Evolutionary conservation across 2,888 invertebrate species (phyloP).

Genomic region (Plagodis pulveraria): DNA sequence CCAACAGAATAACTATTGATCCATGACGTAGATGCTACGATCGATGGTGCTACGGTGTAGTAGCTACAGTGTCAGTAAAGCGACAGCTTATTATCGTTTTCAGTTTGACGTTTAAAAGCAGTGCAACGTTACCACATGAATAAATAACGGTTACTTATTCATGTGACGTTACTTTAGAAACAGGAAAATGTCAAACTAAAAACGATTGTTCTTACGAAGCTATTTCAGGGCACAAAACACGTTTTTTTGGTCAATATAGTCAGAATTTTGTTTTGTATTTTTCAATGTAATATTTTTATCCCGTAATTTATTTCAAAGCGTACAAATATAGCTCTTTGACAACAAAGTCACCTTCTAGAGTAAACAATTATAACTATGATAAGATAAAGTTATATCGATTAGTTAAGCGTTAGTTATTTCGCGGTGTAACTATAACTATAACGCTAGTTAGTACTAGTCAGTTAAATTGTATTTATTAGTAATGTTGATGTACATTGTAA

Average conservation of each 20-base stretch:
- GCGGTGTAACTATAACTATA: conserved; percentile 37
- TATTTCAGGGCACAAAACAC: too few relatives aligned
- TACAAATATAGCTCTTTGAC: conserved; percentile 66
- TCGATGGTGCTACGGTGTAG: too few relatives aligned
- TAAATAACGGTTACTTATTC: too few relatives aligned
- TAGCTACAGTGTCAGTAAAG: too few relatives aligned
- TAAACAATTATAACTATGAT: conserved; percentile 36
- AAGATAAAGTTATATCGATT: conserved; percentile 26
- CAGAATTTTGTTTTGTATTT: neutral
- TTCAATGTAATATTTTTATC: neutral
- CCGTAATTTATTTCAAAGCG: conserved; percentile 43
- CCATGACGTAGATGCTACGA: too few relatives aligned
- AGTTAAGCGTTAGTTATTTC: conserved; percentile 37
- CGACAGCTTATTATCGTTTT: too few relatives aligned
- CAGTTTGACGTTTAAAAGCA: too few relatives aligned
- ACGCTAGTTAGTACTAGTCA: conserved; percentile 48
- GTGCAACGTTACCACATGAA: too few relatives aligned
- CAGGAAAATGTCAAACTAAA: too few relatives aligned
- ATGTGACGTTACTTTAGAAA: too few relatives aligned
- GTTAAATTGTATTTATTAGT: conserved; percentile 68
- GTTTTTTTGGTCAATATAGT: neutral
- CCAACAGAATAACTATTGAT: too few relatives aligned
- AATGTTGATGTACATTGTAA: conserved; percentile 74
- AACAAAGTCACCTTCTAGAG: conserved; percentile 74
- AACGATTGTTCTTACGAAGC: too few relatives aligned